These are phyloP conservation scores for Ictalurus punctatus DNA, from an alignment of 2,113 vertebrate genomes.

Conservation along the genomic window DNA sequence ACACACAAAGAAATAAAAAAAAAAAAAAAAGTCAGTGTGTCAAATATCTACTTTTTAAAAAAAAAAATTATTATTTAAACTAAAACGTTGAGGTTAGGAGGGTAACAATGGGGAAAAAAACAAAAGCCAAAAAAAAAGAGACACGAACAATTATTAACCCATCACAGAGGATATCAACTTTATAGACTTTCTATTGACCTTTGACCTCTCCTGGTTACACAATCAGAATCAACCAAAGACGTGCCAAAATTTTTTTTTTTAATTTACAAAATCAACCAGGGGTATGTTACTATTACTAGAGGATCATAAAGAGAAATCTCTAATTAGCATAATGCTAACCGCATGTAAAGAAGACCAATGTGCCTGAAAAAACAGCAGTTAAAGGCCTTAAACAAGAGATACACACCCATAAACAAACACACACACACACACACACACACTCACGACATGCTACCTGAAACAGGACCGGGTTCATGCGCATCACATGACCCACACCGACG, in stretches of 20 bases:
- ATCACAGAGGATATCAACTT: constrained; percentile 61
- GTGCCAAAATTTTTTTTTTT: neutral
- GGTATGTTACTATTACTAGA: constrained; percentile 25
- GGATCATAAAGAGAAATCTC: constrained; percentile 34
- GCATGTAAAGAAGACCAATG: constrained; percentile 33
- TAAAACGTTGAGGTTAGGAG: constrained; percentile 55
- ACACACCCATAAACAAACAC: neutral
- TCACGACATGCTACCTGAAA: constrained; percentile 12
- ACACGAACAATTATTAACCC: constrained; percentile 58
- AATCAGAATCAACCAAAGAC: constrained; percentile 50
- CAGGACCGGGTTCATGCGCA: neutral
- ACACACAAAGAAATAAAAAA: constrained; percentile 7
- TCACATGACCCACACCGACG: neutral
- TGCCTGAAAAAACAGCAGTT: constrained; percentile 38
- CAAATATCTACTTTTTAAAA: constrained; percentile 56
- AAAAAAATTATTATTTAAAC: constrained; percentile 33
- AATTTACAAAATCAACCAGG: constrained; percentile 32
- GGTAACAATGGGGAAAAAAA: constrained; percentile 33
- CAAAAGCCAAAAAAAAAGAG: neutral
- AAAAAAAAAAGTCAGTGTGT: constrained; percentile 2
- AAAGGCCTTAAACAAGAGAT: constrained; percentile 34
- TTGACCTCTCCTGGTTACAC: constrained; percentile 57
- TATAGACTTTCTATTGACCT: constrained; percentile 52
- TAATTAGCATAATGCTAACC: constrained; percentile 31
- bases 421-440: neutral